These are phyloP conservation scores for Panulirus ornatus DNA, from an alignment of 1,140 invertebrate species.

Conservation along the genomic window DNA sequence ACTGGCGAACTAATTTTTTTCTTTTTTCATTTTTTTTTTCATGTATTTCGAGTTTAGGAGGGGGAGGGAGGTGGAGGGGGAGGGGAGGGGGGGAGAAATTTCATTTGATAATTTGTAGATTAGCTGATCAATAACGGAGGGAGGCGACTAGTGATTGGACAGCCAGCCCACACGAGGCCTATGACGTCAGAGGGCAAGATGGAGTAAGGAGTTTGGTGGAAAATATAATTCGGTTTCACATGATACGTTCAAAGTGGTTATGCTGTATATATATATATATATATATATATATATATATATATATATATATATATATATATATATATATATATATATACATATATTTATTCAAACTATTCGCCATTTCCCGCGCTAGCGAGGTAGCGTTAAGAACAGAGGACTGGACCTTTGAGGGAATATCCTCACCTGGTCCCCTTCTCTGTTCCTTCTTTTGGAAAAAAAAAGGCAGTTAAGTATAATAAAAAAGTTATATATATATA, in stretches of 20 bases:
- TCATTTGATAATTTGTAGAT: constrained; percentile 11
- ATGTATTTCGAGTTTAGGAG: neutral
- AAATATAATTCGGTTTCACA: no score
- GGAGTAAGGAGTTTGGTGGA: no score
- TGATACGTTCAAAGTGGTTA: no score
- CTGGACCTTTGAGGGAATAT: no score
- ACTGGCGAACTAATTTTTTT: neutral
- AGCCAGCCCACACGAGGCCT: neutral
- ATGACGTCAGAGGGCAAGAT: neutral
- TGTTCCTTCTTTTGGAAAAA: no score
- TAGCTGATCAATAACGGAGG: constrained; percentile 15
- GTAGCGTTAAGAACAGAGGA: no score
- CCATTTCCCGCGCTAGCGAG: no score
- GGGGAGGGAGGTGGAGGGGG: neutral
- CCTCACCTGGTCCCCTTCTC: no score
- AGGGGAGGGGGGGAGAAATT: neutral
- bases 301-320: constrained; percentile 11
- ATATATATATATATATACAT: neutral
- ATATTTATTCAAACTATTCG: no score
- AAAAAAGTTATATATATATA: no score
- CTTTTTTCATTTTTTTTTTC: neutral
- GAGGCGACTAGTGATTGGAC: neutral
- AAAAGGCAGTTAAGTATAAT: no score
- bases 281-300: constrained; percentile 37
- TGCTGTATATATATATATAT: constrained; percentile 19